phyloP scores from a whole-genome alignment of 2,113 vertebrate species.

The Oophaga pumilio region DNA sequence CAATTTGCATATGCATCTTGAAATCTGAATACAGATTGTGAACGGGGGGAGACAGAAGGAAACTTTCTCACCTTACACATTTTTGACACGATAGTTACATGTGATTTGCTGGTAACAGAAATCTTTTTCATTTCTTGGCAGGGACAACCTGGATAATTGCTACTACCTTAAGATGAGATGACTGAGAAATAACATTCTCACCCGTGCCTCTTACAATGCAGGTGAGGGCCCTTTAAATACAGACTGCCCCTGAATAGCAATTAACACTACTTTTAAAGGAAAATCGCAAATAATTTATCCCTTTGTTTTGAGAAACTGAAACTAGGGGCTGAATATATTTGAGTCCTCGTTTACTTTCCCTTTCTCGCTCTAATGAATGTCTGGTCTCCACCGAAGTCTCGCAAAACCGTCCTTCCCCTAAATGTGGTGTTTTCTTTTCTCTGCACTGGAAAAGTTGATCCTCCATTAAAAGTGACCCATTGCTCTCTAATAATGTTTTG shows the following conservation, averaged over 20 bases:
- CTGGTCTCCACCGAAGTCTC: not conserved
- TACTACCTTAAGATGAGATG: not conserved
- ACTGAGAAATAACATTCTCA: not conserved
- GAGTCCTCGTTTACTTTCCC: not conserved
- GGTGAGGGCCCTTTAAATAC: not conserved
- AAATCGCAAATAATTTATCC: not conserved
- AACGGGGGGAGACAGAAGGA: too few relatives aligned
- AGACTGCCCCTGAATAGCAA: not conserved
- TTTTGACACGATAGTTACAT: not conserved
- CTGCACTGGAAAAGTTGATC: constrained; percentile 7
- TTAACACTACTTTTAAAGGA: not conserved
- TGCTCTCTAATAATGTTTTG: constrained; percentile 14
- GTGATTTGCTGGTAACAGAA: not conserved
- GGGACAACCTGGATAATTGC: not conserved
- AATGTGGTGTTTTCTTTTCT: constrained; percentile 9
- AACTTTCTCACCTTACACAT: too few relatives aligned
- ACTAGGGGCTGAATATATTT: not conserved
- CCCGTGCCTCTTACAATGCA: not conserved
- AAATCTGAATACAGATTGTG: too few relatives aligned
- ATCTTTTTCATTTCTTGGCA: not conserved
- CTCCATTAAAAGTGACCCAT: constrained; percentile 37
- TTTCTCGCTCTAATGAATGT: not conserved
- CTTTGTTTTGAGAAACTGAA: not conserved
- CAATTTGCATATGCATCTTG: too few relatives aligned
- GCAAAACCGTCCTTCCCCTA: constrained; percentile 16